Base-by-base conservation (phyloP, 2,888 invertebrate genomes). In the Cyclophora punctaria region DNA sequence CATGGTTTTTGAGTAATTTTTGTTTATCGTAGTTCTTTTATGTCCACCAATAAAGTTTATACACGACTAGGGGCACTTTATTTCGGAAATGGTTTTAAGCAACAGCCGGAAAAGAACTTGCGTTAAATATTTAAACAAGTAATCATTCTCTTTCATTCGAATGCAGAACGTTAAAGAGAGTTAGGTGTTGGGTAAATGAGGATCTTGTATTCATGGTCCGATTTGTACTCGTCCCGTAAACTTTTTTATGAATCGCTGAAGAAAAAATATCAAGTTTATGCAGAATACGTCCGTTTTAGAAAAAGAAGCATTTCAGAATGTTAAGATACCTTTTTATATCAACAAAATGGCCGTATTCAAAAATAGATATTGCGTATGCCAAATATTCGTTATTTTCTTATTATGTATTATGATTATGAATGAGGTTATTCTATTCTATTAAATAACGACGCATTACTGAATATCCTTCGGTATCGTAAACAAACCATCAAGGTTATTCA, bases 121-220 rank as follows among this genome's bases (percentile, higher is more conserved):
- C 34, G 33, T 44, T 44, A 34, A 44, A 44, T 44, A 44, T 34
- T 41, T 47, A 37, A 42, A 7, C 7, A 47, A n/a, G 35, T 37
- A 45, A 37, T 47, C 45, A 50, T 52, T 50, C 48, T 46, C 3
- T 52, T 49, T 48, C 41, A 41, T 49, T 51, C 46, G 42, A 47
- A 48, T 48, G 48, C 44, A 50, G 46, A 48, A 34, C 44, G 44
- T 44, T 44, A 44, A 48, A 41, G 40, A 34, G 48, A 55, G 48
- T 55, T 50, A 49, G 48, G 48, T 47, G 41, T 50, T 55, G 50
- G 40, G 47, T 45, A 50, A 55, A 55, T 50, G 48, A 50, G 48
- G 49, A 50, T 56, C 49, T 56, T 51, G 51, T 56, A 53, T 52
- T 52, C 55, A 52, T 51, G 47, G 47, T 47, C 44, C 45, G 49